A percentile compares a stretch with the other conserved stretches of the same genome.
Evolutionary conservation across 2,888 invertebrate genomes (phyloP).

Genomic region (Drosophila putrida): DNA sequence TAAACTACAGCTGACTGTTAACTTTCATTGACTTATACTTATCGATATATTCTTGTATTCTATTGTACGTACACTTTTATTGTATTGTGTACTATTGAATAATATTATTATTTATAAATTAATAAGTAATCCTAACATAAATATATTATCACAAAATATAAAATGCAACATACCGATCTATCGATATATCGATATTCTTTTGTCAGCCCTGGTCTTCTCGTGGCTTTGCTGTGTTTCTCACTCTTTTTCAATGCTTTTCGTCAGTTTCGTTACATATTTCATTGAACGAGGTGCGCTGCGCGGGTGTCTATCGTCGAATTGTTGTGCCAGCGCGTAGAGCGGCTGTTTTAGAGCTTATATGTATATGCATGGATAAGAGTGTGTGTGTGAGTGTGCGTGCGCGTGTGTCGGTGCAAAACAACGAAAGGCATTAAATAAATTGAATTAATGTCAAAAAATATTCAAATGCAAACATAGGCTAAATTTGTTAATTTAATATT

Average conservation of each 20-base stretch:
- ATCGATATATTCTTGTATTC: not conserved
- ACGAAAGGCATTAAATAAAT: slow-evolving; percentile 50
- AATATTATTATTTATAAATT: no score
- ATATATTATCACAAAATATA: no score
- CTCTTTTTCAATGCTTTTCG: slow-evolving; percentile 16
- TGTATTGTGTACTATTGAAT: no score
- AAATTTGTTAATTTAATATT: slow-evolving; percentile 28
- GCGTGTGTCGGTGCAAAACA: slow-evolving; percentile 41
- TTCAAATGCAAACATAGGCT: slow-evolving; percentile 23
- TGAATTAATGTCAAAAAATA: slow-evolving; percentile 54
- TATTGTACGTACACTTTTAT: no score
- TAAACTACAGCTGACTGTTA: not conserved
- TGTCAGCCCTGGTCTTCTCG: slow-evolving; percentile 16
- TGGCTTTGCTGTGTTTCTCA: slow-evolving; percentile 10
- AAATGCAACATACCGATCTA: not conserved
- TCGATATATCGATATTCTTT: slow-evolving; percentile 20
- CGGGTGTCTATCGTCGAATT: slow-evolving; percentile 26
- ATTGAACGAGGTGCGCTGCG: slow-evolving; percentile 7
- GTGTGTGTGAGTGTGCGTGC: slow-evolving; percentile 28
- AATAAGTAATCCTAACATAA: no score
- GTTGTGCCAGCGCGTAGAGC: slow-evolving; percentile 49
- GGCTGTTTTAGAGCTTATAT: slow-evolving; percentile 45
- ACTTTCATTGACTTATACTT: not conserved
- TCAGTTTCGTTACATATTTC: slow-evolving; percentile 26
- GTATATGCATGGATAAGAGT: slow-evolving; percentile 19